Evolutionary conservation across 2,113 vertebrate species (phyloP).

Genomic region (Mola mola): DNA sequence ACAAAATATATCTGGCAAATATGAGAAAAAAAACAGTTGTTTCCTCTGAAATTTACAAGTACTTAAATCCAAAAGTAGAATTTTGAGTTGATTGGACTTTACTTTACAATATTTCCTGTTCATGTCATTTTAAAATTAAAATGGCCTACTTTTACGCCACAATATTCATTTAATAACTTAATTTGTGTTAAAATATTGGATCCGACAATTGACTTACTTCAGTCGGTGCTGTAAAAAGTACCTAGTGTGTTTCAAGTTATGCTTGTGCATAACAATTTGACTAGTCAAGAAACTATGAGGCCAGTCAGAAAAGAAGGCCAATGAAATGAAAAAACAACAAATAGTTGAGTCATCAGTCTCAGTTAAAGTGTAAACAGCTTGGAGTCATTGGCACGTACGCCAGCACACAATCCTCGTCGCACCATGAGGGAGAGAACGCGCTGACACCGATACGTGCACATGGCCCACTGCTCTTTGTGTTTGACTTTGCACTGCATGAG

Average conservation of each 20-base stretch:
- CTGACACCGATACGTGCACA: constrained; percentile 15
- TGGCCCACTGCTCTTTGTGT: constrained; percentile 11
- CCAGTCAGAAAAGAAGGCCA: constrained; percentile 7
- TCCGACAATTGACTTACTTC: too few species aligned
- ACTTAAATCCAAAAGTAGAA: too few species aligned
- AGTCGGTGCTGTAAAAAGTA: constrained; percentile 14
- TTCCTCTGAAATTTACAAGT: too few species aligned
- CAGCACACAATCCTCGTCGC: constrained; percentile 27
- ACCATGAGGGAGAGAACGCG: constrained; percentile 7
- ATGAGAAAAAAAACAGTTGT: too few species aligned
- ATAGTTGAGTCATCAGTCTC: constrained; percentile 27
- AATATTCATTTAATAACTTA: too few species aligned
- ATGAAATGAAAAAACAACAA: constrained; percentile 21
- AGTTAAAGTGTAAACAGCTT: constrained; percentile 32
- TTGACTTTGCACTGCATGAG: constrained; percentile 20
- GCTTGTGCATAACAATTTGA: constrained; percentile 25
- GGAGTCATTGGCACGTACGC: constrained; percentile 17
- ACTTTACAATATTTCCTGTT: too few species aligned
- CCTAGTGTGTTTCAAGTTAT: constrained; percentile 9
- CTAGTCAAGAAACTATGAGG: constrained; percentile 17
- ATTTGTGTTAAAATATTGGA: too few species aligned
- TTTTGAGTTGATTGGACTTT: too few species aligned
- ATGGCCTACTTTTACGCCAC: too few species aligned
- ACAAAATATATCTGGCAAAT: too few species aligned
- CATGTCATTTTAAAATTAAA: too few species aligned